Conservation (phyloP, 30 jellyfish, hydroid and myxozoan genomes). For the Aurelia sp. region DNA sequence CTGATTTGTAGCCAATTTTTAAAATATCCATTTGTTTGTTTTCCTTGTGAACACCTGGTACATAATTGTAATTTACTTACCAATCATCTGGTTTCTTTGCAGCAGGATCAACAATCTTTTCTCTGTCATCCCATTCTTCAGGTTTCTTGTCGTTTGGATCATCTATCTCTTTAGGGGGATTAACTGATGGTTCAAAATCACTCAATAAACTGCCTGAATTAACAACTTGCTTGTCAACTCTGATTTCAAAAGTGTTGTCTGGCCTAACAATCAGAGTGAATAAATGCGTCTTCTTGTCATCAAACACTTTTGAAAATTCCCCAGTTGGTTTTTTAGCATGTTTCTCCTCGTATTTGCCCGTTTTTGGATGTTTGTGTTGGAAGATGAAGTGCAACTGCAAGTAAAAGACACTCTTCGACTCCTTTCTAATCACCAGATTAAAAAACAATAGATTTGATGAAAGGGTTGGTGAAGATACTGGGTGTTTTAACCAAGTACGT, state of each 20-base stretch:
- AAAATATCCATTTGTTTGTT: no score
- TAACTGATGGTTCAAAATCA: constrained; percentile 96
- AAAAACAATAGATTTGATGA: no score
- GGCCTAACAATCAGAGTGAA: constrained; percentile 79
- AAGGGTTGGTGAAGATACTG: no score
- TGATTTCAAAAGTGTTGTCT: constrained; percentile 78
- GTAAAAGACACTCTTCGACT: not conserved
- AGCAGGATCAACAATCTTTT: constrained; percentile 83
- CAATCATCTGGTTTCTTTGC: constrained; percentile 97
- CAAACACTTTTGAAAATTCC: constrained; percentile 82
- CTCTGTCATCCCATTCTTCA: constrained; percentile 99
- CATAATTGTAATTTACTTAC: constrained; percentile 42
- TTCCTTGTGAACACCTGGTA: no score
- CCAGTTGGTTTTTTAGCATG: constrained; percentile 94
- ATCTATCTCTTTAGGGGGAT: constrained; percentile 90
- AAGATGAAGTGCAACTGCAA: constrained; percentile 93
- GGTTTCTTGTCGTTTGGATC: constrained; percentile 97
- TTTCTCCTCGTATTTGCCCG: constrained; percentile 91
- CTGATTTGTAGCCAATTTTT: no score
- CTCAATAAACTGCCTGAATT: constrained; percentile 82
- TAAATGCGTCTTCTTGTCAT: constrained; percentile 91
- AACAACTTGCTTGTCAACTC: constrained; percentile 80
- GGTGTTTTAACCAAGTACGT: no score
- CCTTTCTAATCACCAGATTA: no score
- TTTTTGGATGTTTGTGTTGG: constrained; percentile 92